Evolutionary conservation across 1,140 invertebrate species (phyloP), one percentile per base, ranked within the genome.

Genomic region (Drosophila jambulina): DNA sequence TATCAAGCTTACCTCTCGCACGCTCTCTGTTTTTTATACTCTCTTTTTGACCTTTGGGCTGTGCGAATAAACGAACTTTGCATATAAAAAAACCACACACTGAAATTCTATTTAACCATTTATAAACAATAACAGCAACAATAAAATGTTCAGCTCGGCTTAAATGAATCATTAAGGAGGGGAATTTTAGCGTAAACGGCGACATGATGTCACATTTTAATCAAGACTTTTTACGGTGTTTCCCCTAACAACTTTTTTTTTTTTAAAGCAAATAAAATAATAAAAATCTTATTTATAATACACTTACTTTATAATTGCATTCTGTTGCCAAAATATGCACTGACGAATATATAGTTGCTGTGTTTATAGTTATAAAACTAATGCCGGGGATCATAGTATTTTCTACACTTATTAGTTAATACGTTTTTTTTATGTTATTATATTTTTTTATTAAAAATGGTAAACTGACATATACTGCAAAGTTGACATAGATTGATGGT

Each of bases 141-240:
- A 80, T 85, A 65, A 84, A 84, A 84, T 78, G 74, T 80, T 85
- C 80, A 77, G 65, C 75, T 54, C 1, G 29, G n/a, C 23, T 43
- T 67, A 13, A 43, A 53, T 40, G 34, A 34, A 68, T 49, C 36
- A 67, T 53, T 29, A 51, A 34, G 10, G 36, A 36, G 42, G 64
- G 51, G 59, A 23, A 42, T 32, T 38, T 23, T 8, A 43, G 29
- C 21, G 36, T 34, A 43, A 45, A 51, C 46, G 64, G 36, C 57
- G 62, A 56, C 48, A 51, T 75, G 71, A 68, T 57, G 68, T 54
- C 45, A 68, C 19, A 15, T 29, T 53, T 36, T 12, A 10, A n/a
- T 23, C 21, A n/a, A 21, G 29, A 42, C 23, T 25, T 6, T 45
- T 32, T 46, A 3, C 12, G 27, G 49, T 53, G 12, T 7, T 19